These are phyloP conservation scores for Drosophila quasianomalipes DNA, from an alignment of 2,888 invertebrate species.

Conservation along the genomic window DNA sequence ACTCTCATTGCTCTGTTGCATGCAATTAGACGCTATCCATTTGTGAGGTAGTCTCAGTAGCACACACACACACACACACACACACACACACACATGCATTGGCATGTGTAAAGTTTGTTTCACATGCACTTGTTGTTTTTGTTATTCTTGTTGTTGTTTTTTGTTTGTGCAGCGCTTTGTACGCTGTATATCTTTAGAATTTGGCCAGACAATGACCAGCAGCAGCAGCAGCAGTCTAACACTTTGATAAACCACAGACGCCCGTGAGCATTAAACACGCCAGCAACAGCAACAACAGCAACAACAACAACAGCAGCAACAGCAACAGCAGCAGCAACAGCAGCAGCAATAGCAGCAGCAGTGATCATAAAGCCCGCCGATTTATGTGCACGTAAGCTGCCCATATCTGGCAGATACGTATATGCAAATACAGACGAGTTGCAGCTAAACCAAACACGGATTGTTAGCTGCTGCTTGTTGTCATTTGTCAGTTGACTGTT, in stretches of 20 bases:
- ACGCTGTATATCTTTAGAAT: slow-evolving; percentile 56
- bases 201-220: slow-evolving; percentile 69
- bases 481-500: slow-evolving; percentile 18
- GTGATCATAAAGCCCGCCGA: slow-evolving; percentile 39
- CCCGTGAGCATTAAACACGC: slow-evolving; percentile 14
- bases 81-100: not conserved
- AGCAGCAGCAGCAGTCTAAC: slow-evolving; percentile 41
- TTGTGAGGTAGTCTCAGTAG: slow-evolving; percentile 48
- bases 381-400: slow-evolving; percentile 27
- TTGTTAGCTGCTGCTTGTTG: slow-evolving; percentile 41
- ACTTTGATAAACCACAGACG: slow-evolving; percentile 70
- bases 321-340: not conserved
- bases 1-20: slow-evolving; percentile 26
- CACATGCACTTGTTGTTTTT: slow-evolving; percentile 71
- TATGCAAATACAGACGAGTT: slow-evolving; percentile 22
- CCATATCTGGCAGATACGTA: slow-evolving; percentile 34
- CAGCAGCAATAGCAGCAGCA: slow-evolving; percentile 9
- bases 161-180: slow-evolving; percentile 55
- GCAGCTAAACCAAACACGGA: slow-evolving; percentile 48
- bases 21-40: slow-evolving; percentile 60
- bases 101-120: slow-evolving; percentile 55
- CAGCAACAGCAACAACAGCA: not conserved
- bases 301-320: not conserved
- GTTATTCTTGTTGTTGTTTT: slow-evolving; percentile 18
- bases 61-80: slow-evolving; percentile 19